Base-by-base conservation (phyloP, 2,113 vertebrate genomes). In the Gnathonemus longibarbis region DNA sequence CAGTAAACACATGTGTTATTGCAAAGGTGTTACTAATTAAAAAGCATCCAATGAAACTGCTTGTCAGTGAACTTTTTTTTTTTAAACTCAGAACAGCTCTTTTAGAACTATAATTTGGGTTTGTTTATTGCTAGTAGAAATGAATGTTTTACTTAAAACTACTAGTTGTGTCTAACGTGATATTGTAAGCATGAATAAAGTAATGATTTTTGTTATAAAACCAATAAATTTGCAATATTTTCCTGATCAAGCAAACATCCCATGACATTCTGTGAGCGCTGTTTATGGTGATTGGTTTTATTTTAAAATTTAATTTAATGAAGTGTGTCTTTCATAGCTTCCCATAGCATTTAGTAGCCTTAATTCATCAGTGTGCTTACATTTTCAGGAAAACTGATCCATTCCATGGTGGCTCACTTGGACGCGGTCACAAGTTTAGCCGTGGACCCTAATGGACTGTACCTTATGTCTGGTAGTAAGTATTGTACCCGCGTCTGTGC, bases 401-500 rank as follows among this genome's bases (percentile, higher is more conserved):
- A 99, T 95, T 98, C 98, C 7, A 99, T 99, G 98, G 98, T 99
- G 91, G 98, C 98, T 90, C 98, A 99, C 92, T 96, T 99, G 94
- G 98, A 99, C 90, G 98, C 98, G 0, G 98, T 99, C 93, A 99
- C 98, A 91, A 98, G 98, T 93, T 96, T 99, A 95, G 98, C 98
- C 42, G 98, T 99, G 92, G 98, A 99, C 94, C 98, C 98, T 1
- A 99, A 99, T 87, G 98, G 98, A 94, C 96, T 99, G 66, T 99
- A 99, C 93, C 97, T 99, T 95, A 99, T 99, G 98, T 99, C 98
- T 91, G 98, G 98, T 92, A 99, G 98, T 99, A 96, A 99, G 98
- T 99, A 95, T 19, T 50, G 13, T 53, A 87, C n/a, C 49, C 5
- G 15, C 31, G n/a, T 48, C 83, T 84, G 45, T 15, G 19, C 11